Conservation (phyloP, 2,888 invertebrate genomes). For the Leptura quadrifasciata region DNA sequence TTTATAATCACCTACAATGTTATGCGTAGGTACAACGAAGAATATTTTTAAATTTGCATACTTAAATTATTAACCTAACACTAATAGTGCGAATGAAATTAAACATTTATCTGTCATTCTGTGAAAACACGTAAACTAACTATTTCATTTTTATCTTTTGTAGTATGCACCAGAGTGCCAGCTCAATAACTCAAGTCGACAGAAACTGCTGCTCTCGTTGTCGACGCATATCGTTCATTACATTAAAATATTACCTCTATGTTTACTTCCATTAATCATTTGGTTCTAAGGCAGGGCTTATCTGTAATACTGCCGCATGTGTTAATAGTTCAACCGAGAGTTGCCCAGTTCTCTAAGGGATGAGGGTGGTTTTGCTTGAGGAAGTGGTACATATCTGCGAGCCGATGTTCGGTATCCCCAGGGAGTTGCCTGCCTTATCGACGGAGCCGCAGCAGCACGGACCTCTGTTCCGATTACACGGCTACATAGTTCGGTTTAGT, state of each 20-base stretch:
- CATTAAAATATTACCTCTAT: constrained; percentile 64
- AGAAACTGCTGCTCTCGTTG: constrained; percentile 51
- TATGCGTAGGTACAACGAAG: not conserved
- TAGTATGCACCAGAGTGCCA: constrained; percentile 38
- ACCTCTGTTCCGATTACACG: constrained; percentile 73
- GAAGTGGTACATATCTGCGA: constrained; percentile 72
- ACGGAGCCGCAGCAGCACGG: constrained; percentile 68
- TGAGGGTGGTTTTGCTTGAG: constrained; percentile 69
- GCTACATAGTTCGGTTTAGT: constrained; percentile 70
- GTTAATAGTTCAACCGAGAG: constrained; percentile 70
- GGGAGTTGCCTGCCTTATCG: constrained; percentile 72
- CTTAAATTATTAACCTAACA: not conserved
- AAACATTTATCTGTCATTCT: not conserved
- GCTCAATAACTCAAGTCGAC: constrained; percentile 53
- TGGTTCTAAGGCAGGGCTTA: constrained; percentile 58
- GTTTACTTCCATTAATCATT: constrained; percentile 66
- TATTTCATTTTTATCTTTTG: constrained; percentile 52
- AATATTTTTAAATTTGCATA: not conserved
- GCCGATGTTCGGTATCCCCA: constrained; percentile 69
- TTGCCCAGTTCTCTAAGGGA: constrained; percentile 64
- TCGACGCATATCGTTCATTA: constrained; percentile 63
- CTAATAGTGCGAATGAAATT: not conserved
- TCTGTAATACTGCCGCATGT: constrained; percentile 67
- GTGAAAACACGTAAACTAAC: constrained; percentile 50
- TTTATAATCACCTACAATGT: not conserved